Base-by-base conservation (phyloP, 2,113 vertebrate genomes). In the Tinamus guttatus region DNA sequence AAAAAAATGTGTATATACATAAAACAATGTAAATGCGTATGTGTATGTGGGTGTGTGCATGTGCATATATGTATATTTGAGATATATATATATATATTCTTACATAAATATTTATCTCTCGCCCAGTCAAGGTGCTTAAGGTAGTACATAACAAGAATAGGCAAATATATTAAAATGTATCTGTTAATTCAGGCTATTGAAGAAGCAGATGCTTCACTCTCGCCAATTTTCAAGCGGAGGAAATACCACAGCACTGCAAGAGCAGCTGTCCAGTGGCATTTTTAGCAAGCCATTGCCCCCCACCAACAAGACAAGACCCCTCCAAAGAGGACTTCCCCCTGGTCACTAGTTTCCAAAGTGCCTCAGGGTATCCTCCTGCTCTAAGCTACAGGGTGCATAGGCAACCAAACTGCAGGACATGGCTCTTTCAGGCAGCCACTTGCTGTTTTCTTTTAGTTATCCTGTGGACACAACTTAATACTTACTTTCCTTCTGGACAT, bases 401-500 rank as follows among this genome's bases (percentile, higher is more conserved):
- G 32, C 59, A 84, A 58, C 30, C 40, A 40, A 73, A 24, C 60
- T 67, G 81, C 18, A 76, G 62, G 21, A 92, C 36, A 43, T 85
- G 62, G 21, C 75, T 73, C 9, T 41, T 83, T 82, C 40, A 96
- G 41, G 70, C 71, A 49, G 19, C 79, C 88, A 69, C 64, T 60
- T 8, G 13, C 32, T 63, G 38, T 25, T 45, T n/a, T 68, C 32
- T 51, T 77, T 75, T 75, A 89, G 21, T 36, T 62, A 45, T 34
- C 22, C 85, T 47, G 52, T 64, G 77, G 73, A 70, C 69, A 76
- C 24, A 62, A 65, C 65, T 95, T 77, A 82, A 70, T 45, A 82
- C 91, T 93, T 56, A 67, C 74, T 79, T 83, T 56, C 40, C 64
- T 65, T 87, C 76, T 88, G 79, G 79, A 86, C 91, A 70, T 79